Conservation (phyloP, 2,888 invertebrate genomes). For the Eledone cirrhosa region DNA sequence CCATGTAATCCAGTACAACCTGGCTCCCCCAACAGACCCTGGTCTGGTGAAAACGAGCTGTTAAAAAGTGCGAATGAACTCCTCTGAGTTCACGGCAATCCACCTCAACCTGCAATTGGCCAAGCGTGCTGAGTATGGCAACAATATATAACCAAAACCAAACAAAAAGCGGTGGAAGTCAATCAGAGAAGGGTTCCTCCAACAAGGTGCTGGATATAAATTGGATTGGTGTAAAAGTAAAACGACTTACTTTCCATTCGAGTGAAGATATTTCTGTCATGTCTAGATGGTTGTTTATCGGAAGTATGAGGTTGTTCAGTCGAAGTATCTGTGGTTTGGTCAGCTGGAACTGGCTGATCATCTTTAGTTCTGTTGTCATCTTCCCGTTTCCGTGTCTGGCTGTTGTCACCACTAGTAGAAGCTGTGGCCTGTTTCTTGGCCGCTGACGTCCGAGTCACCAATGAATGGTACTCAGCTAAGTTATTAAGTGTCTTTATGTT, state of each 20-base stretch:
- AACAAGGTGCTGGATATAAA: no score
- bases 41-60: no score
- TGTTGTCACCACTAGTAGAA: neutral
- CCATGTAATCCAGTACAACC: no score
- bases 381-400: conserved; percentile 26
- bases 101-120: no score
- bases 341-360: neutral
- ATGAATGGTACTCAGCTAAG: conserved; percentile 43
- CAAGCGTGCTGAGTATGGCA: no score
- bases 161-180: no score
- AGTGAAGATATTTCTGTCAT: conserved; percentile 44
- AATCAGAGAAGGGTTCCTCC: no score
- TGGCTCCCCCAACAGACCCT: no score
- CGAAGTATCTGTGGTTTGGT: neutral
- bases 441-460: neutral
- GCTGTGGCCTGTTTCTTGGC: neutral
- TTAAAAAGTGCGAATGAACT: no score
- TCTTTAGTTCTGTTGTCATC: conserved; percentile 31
- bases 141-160: no score
- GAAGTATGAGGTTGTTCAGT: neutral
- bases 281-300: conserved; percentile 17
- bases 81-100: no score
- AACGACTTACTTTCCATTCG: conserved; percentile 47
- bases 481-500: conserved; percentile 47
- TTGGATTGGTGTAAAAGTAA: neutral